Evolutionary conservation across 2,113 vertebrate genomes (phyloP).

Genomic region (Cyanistes caeruleus): DNA sequence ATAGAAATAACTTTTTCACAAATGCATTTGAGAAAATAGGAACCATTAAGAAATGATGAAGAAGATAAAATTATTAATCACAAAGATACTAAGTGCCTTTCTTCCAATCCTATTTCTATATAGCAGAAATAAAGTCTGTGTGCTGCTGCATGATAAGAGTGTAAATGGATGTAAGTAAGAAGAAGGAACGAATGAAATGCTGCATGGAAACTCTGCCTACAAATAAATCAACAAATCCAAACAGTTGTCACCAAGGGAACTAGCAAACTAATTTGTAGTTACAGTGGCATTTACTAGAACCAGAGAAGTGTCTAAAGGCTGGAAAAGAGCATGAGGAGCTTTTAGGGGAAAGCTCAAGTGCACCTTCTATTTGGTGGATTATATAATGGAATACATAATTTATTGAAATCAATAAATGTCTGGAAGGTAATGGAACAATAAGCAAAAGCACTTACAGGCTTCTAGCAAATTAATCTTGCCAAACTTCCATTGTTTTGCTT

Average conservation of each 20-base stretch:
- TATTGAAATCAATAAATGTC: constrained; percentile 48
- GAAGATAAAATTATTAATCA: constrained; percentile 47
- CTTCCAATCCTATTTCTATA: not conserved
- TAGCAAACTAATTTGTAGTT: constrained; percentile 17
- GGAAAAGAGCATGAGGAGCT: not conserved
- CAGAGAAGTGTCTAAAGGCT: not conserved
- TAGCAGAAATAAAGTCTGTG: constrained; percentile 4
- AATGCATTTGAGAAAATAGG: constrained; percentile 8
- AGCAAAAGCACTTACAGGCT: constrained; percentile 34
- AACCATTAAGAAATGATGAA: constrained; percentile 30
- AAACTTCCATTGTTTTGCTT: constrained; percentile 14
- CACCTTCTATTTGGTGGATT: not conserved
- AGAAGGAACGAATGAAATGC: not conserved
- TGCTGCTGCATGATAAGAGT: not conserved
- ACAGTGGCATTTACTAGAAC: not conserved
- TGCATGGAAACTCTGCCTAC: not conserved
- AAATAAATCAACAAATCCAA: constrained; percentile 15
- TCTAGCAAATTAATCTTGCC: constrained; percentile 24
- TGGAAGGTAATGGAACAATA: constrained; percentile 25
- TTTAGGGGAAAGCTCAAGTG: constrained; percentile 3
- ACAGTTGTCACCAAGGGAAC: constrained; percentile 1
- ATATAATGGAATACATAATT: constrained; percentile 38
- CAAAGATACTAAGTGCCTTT: constrained; percentile 9
- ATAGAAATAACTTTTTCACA: not conserved
- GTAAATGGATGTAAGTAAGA: constrained; percentile 7